Percentiles rank a stretch among this genome's conserved stretches.
Conservation (phyloP, 1,140 invertebrate species). For the Geopemphigus sp. region DNA sequence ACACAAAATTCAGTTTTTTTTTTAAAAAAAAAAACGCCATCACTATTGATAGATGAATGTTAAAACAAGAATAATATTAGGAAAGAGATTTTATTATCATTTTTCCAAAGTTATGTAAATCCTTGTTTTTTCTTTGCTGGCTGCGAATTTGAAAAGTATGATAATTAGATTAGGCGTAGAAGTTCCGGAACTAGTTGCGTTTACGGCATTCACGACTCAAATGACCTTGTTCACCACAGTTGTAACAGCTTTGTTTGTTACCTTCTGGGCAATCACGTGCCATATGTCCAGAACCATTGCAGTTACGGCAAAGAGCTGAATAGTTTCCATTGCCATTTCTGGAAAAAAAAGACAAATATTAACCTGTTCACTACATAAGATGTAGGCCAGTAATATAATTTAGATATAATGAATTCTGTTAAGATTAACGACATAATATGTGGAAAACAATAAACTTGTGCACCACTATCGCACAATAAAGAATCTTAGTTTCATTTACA, state of each 20-base stretch:
- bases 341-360: not conserved
- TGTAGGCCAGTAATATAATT: too few species aligned
- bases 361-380: too few species aligned
- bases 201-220: slow-evolving; percentile 50
- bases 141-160: slow-evolving; percentile 19
- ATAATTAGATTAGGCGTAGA: slow-evolving; percentile 1
- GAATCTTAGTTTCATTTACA: too few species aligned
- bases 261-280: slow-evolving; percentile 50
- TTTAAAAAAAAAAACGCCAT: slow-evolving; percentile 4
- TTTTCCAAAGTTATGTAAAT: slow-evolving; percentile 21
- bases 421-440: too few species aligned
- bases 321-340: slow-evolving; percentile 39
- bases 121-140: slow-evolving; percentile 35
- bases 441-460: too few species aligned
- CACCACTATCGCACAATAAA: too few species aligned
- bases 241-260: slow-evolving; percentile 50
- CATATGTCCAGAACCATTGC: slow-evolving; percentile 50
- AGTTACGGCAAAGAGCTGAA: slow-evolving; percentile 46
- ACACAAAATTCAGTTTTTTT: slow-evolving; percentile 8
- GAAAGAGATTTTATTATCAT: slow-evolving; percentile 29
- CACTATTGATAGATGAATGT: slow-evolving; percentile 1
- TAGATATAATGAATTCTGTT: too few species aligned
- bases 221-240: slow-evolving; percentile 50
- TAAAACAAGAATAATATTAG: slow-evolving; percentile 10
- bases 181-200: slow-evolving; percentile 23